phyloP scores from a whole-genome alignment of 2,113 vertebrate species.

The Condylura cristata region DNA sequence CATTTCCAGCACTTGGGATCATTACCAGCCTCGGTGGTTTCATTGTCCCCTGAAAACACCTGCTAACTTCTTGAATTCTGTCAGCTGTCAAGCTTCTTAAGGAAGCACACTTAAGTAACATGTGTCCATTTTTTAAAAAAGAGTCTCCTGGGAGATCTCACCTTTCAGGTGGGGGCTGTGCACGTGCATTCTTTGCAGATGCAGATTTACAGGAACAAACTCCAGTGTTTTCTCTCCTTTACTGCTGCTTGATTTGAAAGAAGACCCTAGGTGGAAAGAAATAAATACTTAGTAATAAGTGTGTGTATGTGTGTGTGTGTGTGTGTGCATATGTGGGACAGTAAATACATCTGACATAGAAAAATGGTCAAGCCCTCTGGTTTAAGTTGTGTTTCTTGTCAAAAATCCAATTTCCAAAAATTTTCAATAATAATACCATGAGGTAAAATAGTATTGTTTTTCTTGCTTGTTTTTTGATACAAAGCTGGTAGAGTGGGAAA shows the following conservation, averaged over 20 bases:
- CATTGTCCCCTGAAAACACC: not conserved
- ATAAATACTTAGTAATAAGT: slow-evolving; percentile 28
- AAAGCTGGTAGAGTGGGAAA: not conserved
- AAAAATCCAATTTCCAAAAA: not conserved
- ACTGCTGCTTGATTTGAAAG: slow-evolving; percentile 97
- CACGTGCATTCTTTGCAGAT: slow-evolving; percentile 97
- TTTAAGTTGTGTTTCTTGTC: not conserved
- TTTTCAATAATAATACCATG: not conserved
- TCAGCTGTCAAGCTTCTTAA: not conserved
- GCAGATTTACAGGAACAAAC: slow-evolving; percentile 98
- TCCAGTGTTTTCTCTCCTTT: slow-evolving; percentile 97
- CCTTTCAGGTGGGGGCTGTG: slow-evolving; percentile 94
- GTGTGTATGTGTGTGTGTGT: not conserved
- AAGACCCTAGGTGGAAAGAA: slow-evolving; percentile 89
- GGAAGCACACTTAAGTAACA: not conserved
- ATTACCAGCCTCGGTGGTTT: not conserved
- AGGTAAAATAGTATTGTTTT: not conserved
- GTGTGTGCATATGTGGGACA: not conserved
- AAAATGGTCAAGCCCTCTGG: not conserved
- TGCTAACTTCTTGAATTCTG: not conserved
- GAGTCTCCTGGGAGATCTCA: slow-evolving; percentile 71
- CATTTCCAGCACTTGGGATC: not conserved
- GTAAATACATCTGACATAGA: not conserved
- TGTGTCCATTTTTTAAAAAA: not conserved
- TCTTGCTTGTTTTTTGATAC: not conserved